These are phyloP conservation scores for Tricholaema leucomelas DNA, from an alignment of 2,113 vertebrate genomes.

Conservation along the genomic window DNA sequence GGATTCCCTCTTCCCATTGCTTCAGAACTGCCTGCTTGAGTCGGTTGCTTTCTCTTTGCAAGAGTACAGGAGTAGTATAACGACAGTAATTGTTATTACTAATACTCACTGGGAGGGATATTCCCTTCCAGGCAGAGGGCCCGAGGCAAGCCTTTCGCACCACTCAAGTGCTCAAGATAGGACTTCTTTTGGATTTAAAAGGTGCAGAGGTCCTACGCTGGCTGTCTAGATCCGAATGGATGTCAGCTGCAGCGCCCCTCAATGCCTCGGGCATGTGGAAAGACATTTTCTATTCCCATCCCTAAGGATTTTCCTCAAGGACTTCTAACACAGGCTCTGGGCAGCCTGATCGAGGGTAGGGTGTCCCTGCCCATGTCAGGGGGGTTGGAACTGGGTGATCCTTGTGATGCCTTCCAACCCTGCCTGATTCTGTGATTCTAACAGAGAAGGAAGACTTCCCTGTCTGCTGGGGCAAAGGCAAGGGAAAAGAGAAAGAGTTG, in stretches of 20 bases:
- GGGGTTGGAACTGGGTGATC: no score
- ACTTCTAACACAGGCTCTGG: background rate
- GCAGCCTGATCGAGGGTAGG: no score
- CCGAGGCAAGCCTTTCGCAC: background rate
- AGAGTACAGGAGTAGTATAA: background rate
- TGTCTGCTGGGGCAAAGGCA: background rate
- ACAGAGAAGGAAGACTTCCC: background rate
- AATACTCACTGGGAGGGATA: background rate
- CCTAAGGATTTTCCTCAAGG: background rate
- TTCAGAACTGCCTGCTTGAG: background rate
- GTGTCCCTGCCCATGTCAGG: no score
- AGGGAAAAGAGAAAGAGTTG: no score
- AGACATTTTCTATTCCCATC: background rate
- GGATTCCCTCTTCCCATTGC: background rate
- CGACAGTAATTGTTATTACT: no score
- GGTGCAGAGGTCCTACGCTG: background rate
- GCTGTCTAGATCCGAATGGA: background rate
- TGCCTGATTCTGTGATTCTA: no score
- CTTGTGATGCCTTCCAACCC: no score
- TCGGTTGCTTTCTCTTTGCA: background rate
- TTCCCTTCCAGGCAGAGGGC: background rate
- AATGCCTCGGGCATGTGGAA: background rate
- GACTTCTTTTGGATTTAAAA: background rate
- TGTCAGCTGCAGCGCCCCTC: background rate
- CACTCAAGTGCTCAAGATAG: background rate